Evolutionary conservation across 2,888 invertebrate species (phyloP).

Genomic region (Acanthosoma haemorrhoidale): DNA sequence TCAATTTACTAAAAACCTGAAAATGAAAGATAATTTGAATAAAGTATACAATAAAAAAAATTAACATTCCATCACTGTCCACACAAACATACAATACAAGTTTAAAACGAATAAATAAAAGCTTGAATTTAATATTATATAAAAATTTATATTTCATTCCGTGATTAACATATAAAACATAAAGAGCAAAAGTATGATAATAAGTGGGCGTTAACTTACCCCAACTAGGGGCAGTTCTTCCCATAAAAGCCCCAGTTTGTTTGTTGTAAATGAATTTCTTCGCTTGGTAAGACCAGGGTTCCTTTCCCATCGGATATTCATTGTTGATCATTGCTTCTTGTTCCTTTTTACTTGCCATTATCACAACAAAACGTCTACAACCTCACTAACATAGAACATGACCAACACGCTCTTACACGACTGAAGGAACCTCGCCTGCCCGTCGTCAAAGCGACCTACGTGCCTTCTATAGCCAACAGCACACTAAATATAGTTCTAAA

Average conservation of each 20-base stretch:
- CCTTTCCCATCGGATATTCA: slow-evolving; percentile 26
- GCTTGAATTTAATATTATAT: no score
- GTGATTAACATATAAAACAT: no score
- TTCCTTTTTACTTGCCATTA: slow-evolving; percentile 18
- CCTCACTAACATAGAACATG: not conserved
- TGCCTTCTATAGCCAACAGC: not conserved
- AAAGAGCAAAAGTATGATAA: not conserved
- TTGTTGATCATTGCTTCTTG: slow-evolving; percentile 27
- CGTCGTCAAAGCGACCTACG: slow-evolving; percentile 23
- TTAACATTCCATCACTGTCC: no score
- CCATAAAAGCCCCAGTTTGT: slow-evolving; percentile 66
- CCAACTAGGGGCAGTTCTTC: slow-evolving; percentile 75
- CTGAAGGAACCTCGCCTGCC: slow-evolving; percentile 25
- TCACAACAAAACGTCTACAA: not conserved
- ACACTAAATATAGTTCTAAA: not conserved
- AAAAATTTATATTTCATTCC: no score
- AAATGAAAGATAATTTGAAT: no score
- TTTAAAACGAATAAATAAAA: no score
- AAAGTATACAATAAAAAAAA: no score
- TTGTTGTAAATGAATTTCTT: slow-evolving; percentile 70
- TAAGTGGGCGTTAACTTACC: slow-evolving; percentile 55
- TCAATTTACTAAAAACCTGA: no score
- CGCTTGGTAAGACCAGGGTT: slow-evolving; percentile 31
- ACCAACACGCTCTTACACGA: slow-evolving; percentile 13
- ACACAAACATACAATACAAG: no score